Evolutionary conservation across 2,113 vertebrate genomes (phyloP).

Genomic region (Potamarius usumacintae): DNA sequence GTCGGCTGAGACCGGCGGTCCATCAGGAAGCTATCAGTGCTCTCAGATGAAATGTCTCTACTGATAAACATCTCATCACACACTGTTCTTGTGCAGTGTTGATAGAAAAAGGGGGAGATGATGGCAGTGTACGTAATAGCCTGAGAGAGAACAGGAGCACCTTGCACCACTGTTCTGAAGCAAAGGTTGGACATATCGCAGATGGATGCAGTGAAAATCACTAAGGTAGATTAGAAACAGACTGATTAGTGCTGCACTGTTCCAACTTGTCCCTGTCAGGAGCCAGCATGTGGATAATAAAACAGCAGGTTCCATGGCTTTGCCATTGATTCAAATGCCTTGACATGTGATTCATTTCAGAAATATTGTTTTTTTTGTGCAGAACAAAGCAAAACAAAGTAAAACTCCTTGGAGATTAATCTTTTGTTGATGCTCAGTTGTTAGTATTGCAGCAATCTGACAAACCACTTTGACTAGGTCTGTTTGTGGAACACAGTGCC

Average conservation of each 20-base stretch:
- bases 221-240: neutral
- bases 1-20: neutral
- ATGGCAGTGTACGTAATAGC: neutral
- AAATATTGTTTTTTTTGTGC: neutral
- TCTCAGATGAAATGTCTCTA: neutral
- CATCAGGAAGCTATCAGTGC: neutral
- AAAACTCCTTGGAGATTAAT: conserved; percentile 37
- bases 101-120: neutral
- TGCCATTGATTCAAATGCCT: neutral
- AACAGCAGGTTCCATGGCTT: neutral
- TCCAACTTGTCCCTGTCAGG: neutral
- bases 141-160: neutral
- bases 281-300: neutral
- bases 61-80: conserved; percentile 24
- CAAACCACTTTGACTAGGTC: conserved; percentile 37
- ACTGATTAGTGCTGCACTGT: neutral
- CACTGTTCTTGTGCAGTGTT: neutral
- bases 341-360: conserved; percentile 6
- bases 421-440: conserved; percentile 40
- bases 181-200: neutral
- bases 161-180: neutral
- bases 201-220: neutral
- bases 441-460: conserved; percentile 44
- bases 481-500: conserved; percentile 36
- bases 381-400: conserved; percentile 27